phyloP scores from a whole-genome alignment of 2,797 vertebrate species.

The Masticophis lateralis region DNA sequence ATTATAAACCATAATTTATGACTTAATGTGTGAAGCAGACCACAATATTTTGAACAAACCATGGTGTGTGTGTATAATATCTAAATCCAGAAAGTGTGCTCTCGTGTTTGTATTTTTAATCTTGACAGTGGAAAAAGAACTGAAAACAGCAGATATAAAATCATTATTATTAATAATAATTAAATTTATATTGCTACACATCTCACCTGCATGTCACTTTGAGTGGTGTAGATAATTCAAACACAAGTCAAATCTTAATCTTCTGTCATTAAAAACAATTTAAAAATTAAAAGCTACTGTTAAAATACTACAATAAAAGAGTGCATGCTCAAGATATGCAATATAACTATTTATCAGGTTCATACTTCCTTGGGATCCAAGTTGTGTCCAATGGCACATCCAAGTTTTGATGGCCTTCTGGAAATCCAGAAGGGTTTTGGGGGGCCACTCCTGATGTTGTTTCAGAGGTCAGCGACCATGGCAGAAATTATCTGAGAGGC shows the following conservation, averaged over 20 bases:
- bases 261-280: background rate
- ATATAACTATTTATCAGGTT: background rate
- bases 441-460: background rate
- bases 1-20: background rate
- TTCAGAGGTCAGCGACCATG: background rate
- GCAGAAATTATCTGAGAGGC: conserved; percentile 4
- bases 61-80: background rate
- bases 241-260: background rate
- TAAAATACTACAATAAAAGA: background rate
- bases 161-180: conserved; percentile 16
- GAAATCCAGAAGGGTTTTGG: background rate
- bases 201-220: background rate
- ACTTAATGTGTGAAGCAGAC: background rate
- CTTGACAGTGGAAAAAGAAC: conserved; percentile 8
- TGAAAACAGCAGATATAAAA: conserved; percentile 37
- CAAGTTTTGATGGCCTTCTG: background rate
- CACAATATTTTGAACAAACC: background rate
- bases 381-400: background rate
- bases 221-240: no score
- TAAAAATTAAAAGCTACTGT: background rate
- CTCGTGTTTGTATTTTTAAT: background rate
- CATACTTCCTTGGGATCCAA: background rate
- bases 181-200: background rate
- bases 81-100: background rate
- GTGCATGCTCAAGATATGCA: background rate